phyloP scores from a whole-genome alignment of 37 sponge, comb jelly and placozoan genomes.

The Cladorhizidae sp. region DNA sequence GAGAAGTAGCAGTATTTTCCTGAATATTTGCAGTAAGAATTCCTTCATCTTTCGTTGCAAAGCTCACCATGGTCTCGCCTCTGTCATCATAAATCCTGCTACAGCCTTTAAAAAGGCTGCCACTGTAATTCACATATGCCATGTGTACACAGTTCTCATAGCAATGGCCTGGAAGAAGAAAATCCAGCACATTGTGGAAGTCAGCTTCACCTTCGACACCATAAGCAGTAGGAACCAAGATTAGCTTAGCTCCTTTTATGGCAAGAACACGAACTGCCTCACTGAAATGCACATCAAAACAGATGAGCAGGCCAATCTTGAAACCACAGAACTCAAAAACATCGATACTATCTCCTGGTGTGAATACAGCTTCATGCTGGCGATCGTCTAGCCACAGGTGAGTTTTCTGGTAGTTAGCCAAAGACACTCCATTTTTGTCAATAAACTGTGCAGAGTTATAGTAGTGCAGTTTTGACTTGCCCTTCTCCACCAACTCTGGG shows the following conservation, averaged over 20 bases:
- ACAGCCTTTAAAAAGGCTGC: conserved; percentile 5
- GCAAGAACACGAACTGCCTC: conserved; percentile 44
- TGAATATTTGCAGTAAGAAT: conserved; percentile 19
- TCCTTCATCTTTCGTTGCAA: conserved; percentile 18
- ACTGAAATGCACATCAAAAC: conserved; percentile 62
- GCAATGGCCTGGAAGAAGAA: conserved; percentile 19
- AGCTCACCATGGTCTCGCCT: conserved; percentile 18
- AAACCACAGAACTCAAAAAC: conserved; percentile 45
- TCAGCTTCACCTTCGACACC: not conserved
- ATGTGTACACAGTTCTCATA: conserved; percentile 49
- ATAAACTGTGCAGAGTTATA: conserved; percentile 67
- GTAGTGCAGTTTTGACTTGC: too few species aligned
- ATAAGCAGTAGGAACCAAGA: conserved; percentile 51
- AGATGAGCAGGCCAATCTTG: conserved; percentile 65
- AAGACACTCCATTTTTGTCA: conserved; percentile 40
- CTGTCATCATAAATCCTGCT: conserved; percentile 14
- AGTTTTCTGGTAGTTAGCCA: conserved; percentile 54
- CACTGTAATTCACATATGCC: conserved; percentile 54
- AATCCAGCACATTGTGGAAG: not conserved
- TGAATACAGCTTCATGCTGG: conserved; percentile 25
- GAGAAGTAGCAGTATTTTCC: not conserved
- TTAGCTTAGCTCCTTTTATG: conserved; percentile 39
- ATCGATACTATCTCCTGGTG: conserved; percentile 15
- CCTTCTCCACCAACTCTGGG: conserved; percentile 33
- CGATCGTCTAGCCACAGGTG: conserved; percentile 39